Percentiles rank a stretch among this genome's conserved stretches.
Evolutionary conservation across 2,888 invertebrate genomes (phyloP).

Genomic region (Hypena proboscidalis): DNA sequence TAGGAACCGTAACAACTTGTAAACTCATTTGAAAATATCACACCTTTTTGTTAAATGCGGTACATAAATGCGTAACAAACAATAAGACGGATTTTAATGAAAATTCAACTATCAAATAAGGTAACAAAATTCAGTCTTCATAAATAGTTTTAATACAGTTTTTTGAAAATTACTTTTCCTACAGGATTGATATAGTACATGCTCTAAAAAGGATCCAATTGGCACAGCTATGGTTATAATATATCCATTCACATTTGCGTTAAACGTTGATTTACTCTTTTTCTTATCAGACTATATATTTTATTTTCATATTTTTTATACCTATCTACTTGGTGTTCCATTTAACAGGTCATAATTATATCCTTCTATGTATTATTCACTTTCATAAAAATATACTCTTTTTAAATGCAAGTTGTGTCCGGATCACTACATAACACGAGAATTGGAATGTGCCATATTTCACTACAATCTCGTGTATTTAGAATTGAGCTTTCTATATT

Average conservation of each 20-base stretch:
- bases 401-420: slow-evolving; percentile 29
- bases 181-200: slow-evolving; percentile 19
- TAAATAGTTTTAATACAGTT: slow-evolving; percentile 14
- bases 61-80: background rate
- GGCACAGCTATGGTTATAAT: slow-evolving; percentile 28
- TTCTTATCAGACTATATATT: slow-evolving; percentile 27
- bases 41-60: no score
- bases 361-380: slow-evolving; percentile 33
- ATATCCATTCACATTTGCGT: no score
- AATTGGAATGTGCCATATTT: slow-evolving; percentile 28
- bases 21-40: background rate
- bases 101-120: slow-evolving; percentile 12
- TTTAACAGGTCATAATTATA: slow-evolving; percentile 34
- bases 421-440: slow-evolving; percentile 26
- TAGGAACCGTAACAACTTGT: background rate
- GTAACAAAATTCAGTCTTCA: slow-evolving; percentile 36
- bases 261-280: no score
- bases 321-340: slow-evolving; percentile 49
- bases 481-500: slow-evolving; percentile 70
- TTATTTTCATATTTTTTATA: slow-evolving; percentile 26
- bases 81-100: background rate
- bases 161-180: slow-evolving; percentile 13
- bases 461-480: slow-evolving; percentile 47
- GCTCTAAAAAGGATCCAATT: slow-evolving; percentile 25
- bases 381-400: slow-evolving; percentile 57